These are phyloP conservation scores for Sardinella longiceps DNA, from an alignment of 2,797 vertebrate genomes.

Conservation along the genomic window DNA sequence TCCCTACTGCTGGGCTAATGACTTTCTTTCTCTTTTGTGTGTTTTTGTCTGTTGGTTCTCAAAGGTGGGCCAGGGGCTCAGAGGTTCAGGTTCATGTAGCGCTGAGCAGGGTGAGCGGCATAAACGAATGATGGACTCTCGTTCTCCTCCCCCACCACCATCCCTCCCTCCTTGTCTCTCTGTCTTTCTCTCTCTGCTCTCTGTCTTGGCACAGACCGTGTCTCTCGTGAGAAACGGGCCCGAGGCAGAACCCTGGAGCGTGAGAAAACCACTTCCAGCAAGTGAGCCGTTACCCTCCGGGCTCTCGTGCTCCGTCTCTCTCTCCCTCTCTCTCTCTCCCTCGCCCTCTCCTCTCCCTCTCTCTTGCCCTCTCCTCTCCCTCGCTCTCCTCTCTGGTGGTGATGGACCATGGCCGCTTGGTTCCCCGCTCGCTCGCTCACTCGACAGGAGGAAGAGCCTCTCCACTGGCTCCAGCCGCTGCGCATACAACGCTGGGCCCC, in stretches of 20 bases:
- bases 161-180: not conserved
- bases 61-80: not conserved
- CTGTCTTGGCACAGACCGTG: constrained; percentile 38
- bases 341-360: not conserved
- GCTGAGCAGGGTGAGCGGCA: constrained; percentile 9
- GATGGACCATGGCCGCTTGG: constrained; percentile 6
- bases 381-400: not conserved
- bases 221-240: constrained; percentile 46
- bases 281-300: constrained; percentile 20
- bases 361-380: not conserved
- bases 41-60: not conserved
- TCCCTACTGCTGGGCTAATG: not conserved
- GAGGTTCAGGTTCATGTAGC: not conserved
- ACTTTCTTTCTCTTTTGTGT: not conserved
- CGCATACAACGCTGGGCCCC: not conserved
- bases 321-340: not conserved
- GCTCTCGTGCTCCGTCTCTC: not conserved
- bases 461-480: not conserved
- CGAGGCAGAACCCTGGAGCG: constrained; percentile 45
- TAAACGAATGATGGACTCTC: constrained; percentile 4
- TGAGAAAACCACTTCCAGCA: constrained; percentile 58
- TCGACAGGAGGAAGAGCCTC: not conserved
- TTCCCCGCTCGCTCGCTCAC: too few relatives aligned
- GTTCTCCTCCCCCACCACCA: not conserved
- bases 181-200: not conserved